Evolutionary conservation across 2,113 vertebrate species (phyloP).

Genomic region (Piaya cayana): DNA sequence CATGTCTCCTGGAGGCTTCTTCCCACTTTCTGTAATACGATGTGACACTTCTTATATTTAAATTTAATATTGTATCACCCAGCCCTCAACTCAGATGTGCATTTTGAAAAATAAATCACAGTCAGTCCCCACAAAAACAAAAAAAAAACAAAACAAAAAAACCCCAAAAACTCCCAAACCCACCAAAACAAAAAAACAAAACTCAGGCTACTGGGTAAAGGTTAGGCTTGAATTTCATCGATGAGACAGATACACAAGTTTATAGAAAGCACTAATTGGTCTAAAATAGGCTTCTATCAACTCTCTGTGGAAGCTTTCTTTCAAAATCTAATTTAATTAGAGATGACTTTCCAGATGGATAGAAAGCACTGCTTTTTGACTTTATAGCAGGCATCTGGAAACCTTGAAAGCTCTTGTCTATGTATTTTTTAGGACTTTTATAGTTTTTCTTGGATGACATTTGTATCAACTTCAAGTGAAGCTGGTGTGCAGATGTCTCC

Average conservation of each 20-base stretch:
- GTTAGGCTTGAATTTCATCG: neutral
- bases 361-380: neutral
- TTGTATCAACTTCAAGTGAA: neutral
- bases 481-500: neutral
- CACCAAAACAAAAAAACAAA: neutral
- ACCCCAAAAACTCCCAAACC: too few relatives aligned
- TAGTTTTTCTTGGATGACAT: neutral
- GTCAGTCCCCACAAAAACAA: neutral
- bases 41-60: neutral
- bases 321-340: neutral
- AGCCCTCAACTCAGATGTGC: neutral
- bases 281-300: neutral
- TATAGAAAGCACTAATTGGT: neutral
- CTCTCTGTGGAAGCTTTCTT: neutral
- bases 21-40: neutral
- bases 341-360: neutral
- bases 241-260: neutral
- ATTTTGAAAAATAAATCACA: neutral
- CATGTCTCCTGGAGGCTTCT: neutral
- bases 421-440: neutral
- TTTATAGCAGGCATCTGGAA: neutral
- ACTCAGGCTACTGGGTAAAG: neutral
- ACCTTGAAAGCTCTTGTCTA: neutral
- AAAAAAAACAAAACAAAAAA: too few relatives aligned
- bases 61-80: neutral